These are phyloP conservation scores for Meles meles DNA, from an alignment of 2,113 vertebrate genomes.

Conservation along the genomic window DNA sequence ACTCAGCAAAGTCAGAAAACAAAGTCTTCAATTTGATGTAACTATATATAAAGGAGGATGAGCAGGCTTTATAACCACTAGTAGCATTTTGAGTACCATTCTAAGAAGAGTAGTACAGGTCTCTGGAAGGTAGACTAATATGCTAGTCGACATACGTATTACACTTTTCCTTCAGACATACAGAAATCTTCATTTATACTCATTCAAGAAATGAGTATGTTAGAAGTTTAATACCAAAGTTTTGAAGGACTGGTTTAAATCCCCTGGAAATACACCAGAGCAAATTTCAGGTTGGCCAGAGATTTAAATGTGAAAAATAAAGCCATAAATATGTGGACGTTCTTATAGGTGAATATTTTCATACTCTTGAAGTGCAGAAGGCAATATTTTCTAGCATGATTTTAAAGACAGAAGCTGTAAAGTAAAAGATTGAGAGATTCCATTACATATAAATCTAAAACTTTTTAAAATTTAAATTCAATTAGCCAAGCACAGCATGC, in stretches of 20 bases:
- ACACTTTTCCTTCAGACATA: background rate
- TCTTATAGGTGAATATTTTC: background rate
- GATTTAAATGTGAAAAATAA: slow-evolving; percentile 34
- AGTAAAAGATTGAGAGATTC: background rate
- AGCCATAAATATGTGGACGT: background rate
- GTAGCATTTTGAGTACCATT: background rate
- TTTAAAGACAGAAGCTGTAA: background rate
- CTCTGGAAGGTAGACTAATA: background rate
- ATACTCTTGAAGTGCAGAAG: background rate
- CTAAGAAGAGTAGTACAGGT: background rate
- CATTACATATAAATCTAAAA: background rate
- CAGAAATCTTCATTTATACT: background rate
- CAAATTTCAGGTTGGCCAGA: slow-evolving; percentile 2
- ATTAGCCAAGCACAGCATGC: background rate
- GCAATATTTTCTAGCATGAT: background rate
- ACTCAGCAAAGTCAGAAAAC: background rate
- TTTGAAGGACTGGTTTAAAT: slow-evolving; percentile 20
- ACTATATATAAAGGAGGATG: background rate
- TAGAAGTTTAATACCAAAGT: background rate
- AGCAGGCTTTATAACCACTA: background rate
- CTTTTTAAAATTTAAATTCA: background rate
- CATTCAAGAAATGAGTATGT: background rate
- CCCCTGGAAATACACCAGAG: background rate
- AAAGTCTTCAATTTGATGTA: background rate
- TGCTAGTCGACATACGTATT: background rate